Percentiles rank a stretch among this genome's conserved stretches.
phyloP scores from a whole-genome alignment of 2,888 invertebrate species.

The Minunthozetes semirufus region DNA sequence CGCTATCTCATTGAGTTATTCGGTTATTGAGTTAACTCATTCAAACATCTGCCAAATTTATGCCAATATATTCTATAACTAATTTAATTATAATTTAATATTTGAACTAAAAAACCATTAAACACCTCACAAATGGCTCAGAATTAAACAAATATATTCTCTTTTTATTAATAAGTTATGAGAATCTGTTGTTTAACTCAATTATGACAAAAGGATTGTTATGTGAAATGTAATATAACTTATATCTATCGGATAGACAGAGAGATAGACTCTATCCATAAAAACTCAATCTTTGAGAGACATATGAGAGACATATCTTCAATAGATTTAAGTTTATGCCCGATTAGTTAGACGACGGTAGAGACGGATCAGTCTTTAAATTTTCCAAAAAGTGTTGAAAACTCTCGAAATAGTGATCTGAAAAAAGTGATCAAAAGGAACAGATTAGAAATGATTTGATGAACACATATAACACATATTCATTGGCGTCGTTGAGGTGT shows the following conservation, averaged over 20 bases:
- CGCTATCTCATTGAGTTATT: too few relatives aligned
- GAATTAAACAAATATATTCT: too few relatives aligned
- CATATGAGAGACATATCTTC: too few relatives aligned
- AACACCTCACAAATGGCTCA: background rate
- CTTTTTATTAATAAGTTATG: too few relatives aligned
- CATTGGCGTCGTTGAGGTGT: constrained; percentile 1
- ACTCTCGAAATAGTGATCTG: background rate
- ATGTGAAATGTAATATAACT: too few relatives aligned
- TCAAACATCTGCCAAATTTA: background rate
- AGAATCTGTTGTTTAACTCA: too few relatives aligned
- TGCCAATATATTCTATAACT: background rate
- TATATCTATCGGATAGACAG: too few relatives aligned
- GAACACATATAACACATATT: background rate
- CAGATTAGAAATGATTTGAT: background rate
- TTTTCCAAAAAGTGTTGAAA: too few relatives aligned
- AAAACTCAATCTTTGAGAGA: too few relatives aligned
- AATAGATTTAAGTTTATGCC: too few relatives aligned
- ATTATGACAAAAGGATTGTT: too few relatives aligned
- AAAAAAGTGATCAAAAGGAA: background rate
- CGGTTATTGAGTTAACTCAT: constrained; percentile 21
- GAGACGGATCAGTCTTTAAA: background rate
- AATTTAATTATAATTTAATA: constrained; percentile 20
- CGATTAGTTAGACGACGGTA: background rate
- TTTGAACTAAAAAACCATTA: constrained; percentile 12
- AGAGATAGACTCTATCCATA: too few relatives aligned